Percentiles rank a stretch among this genome's conserved stretches.
These are phyloP conservation scores for Mobula birostris DNA, from an alignment of 2,113 vertebrate species.

Conservation along the genomic window DNA sequence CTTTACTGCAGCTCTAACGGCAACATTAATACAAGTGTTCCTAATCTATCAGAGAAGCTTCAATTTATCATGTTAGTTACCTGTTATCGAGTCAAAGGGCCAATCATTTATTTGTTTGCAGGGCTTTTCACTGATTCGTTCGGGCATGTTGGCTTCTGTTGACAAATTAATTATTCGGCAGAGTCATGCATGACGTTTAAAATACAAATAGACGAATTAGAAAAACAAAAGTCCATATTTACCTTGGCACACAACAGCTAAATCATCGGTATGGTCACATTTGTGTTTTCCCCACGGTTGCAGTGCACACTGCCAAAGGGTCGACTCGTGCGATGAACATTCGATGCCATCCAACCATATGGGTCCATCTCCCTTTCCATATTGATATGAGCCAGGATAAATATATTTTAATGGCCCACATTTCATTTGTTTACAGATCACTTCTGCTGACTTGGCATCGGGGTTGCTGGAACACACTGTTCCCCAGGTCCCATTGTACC, in stretches of 20 bases:
- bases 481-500: not conserved
- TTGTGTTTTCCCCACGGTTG: not conserved
- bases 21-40: too few relatives aligned
- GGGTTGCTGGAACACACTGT: not conserved
- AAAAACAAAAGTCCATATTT: not conserved
- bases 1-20: too few relatives aligned
- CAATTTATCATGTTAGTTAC: too few relatives aligned
- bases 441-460: not conserved
- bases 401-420: not conserved
- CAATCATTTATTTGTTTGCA: too few relatives aligned
- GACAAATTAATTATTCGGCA: not conserved
- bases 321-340: not conserved
- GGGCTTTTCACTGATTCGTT: too few relatives aligned
- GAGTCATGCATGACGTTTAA: not conserved
- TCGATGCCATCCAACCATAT: not conserved
- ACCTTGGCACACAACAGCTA: not conserved
- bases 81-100: too few relatives aligned
- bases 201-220: not conserved
- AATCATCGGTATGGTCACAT: not conserved
- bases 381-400: not conserved
- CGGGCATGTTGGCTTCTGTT: not conserved
- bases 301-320: not conserved
- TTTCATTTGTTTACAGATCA: not conserved
- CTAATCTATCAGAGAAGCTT: too few relatives aligned
- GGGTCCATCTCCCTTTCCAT: not conserved